Percentiles rank a stretch among this genome's conserved stretches.
phyloP scores from a whole-genome alignment of 2,797 vertebrate genomes.

The Moxostoma hubbsi region DNA sequence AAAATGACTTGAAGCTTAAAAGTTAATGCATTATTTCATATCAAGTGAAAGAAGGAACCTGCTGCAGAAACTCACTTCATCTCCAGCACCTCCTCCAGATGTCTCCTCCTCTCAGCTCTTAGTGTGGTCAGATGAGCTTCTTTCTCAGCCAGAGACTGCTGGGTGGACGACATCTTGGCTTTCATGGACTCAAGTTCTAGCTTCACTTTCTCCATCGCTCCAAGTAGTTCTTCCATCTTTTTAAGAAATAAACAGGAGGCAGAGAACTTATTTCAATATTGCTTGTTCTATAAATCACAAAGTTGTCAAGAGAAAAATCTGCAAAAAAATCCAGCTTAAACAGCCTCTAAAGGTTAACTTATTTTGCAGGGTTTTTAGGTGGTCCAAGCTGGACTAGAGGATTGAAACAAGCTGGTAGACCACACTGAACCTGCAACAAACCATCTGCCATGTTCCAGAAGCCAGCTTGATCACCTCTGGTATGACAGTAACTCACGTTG shows the following conservation, averaged over 20 bases:
- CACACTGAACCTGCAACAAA: not conserved
- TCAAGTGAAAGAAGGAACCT: not conserved
- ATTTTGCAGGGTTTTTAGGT: not conserved
- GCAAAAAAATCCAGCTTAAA: not conserved
- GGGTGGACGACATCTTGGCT: conserved; percentile 94
- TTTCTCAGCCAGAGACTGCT: conserved; percentile 97
- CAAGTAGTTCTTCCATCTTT: conserved; percentile 95
- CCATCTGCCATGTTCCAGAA: not conserved
- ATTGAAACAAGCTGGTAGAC: not conserved
- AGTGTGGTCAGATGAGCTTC: conserved; percentile 95
- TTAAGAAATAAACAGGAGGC: conserved; percentile 19
- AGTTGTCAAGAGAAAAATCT: not conserved
- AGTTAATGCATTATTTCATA: too few species aligned
- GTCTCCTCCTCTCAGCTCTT: conserved; percentile 93
- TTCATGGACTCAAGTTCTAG: conserved; percentile 98
- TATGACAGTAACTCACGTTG: not conserved
- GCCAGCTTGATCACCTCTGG: not conserved
- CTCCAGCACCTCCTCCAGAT: conserved; percentile 97
- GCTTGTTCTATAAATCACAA: conserved; percentile 1
- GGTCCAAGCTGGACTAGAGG: not conserved
- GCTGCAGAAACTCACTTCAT: conserved; percentile 89
- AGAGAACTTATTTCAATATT: not conserved
- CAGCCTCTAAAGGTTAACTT: not conserved
- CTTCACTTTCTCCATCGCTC: conserved; percentile 98
- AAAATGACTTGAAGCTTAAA: too few species aligned